Base-by-base conservation (phyloP, 2,113 vertebrate genomes). In the Malurus elegans region DNA sequence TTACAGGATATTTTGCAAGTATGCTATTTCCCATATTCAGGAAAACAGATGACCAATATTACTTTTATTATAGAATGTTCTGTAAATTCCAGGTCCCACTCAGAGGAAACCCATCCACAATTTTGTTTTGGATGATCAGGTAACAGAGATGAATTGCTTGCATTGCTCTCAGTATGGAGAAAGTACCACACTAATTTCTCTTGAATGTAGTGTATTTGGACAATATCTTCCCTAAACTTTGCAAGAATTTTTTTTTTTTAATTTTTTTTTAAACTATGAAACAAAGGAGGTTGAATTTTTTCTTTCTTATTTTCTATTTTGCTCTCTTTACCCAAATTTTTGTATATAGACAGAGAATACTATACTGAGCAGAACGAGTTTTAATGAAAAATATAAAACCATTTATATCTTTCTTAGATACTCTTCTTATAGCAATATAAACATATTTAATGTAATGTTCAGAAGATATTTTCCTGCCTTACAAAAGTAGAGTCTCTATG, bases 401-500 rank as follows among this genome's bases (percentile, higher is more conserved):
- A 50, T 8, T 38, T 56, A 61, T 58, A 54, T 40, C 8, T 72
- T 78, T 73, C n/a, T 50, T 57, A 74, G 17, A n/a, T 29, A 42
- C 0, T 48, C 61, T 73, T 67, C 18, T 50, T 29, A 38, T 4
- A 69, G 10, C 7, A 83, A 29, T 47, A 36, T 56, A 24, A 76
- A 48, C 9, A 31, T 15, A 73, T 26, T 57, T 29, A 11, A 64
- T 18, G 10, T 58, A 28, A 42, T 31, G 4, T 34, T 72, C 32
- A 48, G 34, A 74, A 40, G 18, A 11, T 34, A 20, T 76, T 82
- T 79, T 58, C 17, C 48, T 62, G 69, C 19, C 9, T 79, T 61
- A 34, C 5, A 9, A 9, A 71, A 34, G 4, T 29, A 86, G 31
- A 6, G 14, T 17, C 10, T 48, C 36, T 12, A 13, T 0, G 0